A percentile compares a stretch with the other conserved stretches of the same genome.
Conservation (phyloP, 2,888 invertebrate genomes). For the Dinocampus coccinellae region DNA sequence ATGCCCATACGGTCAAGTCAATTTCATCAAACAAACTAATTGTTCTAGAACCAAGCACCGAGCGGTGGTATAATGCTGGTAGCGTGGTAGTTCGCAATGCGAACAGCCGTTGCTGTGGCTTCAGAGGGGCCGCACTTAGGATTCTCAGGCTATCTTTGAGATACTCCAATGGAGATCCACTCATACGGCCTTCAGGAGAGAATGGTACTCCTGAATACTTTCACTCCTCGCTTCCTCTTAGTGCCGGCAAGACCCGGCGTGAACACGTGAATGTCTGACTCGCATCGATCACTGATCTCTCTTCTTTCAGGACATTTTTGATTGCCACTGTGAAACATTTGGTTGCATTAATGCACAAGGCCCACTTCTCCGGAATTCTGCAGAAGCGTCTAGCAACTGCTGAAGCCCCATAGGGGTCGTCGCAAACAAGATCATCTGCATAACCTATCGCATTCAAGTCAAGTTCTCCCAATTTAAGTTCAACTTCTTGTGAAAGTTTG, state of each 20-base stretch:
- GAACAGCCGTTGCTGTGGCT: constrained; percentile 59
- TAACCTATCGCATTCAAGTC: constrained; percentile 39
- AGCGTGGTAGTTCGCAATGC: constrained; percentile 60
- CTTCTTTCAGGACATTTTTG: background rate
- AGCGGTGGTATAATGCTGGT: constrained; percentile 60
- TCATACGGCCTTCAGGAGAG: constrained; percentile 28
- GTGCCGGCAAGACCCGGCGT: constrained; percentile 13
- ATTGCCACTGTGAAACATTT: background rate
- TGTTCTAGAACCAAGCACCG: constrained; percentile 57
- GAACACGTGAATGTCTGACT: constrained; percentile 4
- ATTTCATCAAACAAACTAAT: constrained; percentile 51
- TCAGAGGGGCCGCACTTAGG: background rate
- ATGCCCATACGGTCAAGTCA: constrained; percentile 56
- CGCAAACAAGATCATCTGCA: constrained; percentile 46
- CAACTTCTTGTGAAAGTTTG: constrained; percentile 21
- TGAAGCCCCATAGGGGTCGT: constrained; percentile 35
- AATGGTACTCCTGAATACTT: constrained; percentile 40
- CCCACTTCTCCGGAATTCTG: constrained; percentile 25
- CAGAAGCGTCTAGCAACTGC: background rate
- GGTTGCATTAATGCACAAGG: constrained; percentile 21
- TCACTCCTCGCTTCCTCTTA: constrained; percentile 32
- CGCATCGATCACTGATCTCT: constrained; percentile 19
- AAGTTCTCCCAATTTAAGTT: constrained; percentile 7
- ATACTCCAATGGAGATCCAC: background rate
- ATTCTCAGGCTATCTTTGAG: background rate